Conservation (phyloP, 2,888 invertebrate genomes). For the Gymnosoma rotundatum region DNA sequence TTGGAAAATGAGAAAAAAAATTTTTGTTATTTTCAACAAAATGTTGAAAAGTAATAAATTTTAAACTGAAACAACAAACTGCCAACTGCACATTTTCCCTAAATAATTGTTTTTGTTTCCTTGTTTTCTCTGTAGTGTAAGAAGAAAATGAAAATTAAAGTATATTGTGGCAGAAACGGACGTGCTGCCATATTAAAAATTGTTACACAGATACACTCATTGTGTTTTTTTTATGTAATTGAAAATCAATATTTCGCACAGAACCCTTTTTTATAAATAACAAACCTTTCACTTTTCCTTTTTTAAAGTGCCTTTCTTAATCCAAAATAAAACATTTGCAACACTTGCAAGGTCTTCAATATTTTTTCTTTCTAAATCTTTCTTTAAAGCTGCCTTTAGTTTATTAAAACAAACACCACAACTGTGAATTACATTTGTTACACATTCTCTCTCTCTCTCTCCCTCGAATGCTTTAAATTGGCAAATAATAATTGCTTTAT, state of each 20-base stretch:
- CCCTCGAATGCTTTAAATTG: too few species aligned
- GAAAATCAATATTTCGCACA: constrained; percentile 17
- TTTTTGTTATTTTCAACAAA: constrained; percentile 20
- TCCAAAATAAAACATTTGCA: too few species aligned
- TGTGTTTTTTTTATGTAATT: neutral
- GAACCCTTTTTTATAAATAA: neutral
- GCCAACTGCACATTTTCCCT: too few species aligned
- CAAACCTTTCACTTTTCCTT: neutral
- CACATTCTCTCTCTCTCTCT: too few species aligned
- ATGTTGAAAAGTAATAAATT: constrained; percentile 39
- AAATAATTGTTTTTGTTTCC: neutral
- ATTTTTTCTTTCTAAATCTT: too few species aligned
- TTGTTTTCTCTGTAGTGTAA: neutral
- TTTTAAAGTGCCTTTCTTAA: too few species aligned
- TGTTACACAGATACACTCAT: constrained; percentile 12
- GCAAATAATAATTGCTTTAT: constrained; percentile 1
- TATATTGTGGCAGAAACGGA: constrained; percentile 52
- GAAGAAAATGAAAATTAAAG: constrained; percentile 26
- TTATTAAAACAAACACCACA: too few species aligned
- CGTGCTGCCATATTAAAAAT: constrained; percentile 28
- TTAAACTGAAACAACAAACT: constrained; percentile 2
- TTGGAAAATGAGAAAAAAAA: constrained; percentile 7
- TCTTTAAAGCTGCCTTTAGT: too few species aligned
- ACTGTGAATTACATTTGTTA: too few species aligned
- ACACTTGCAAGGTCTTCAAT: too few species aligned